These are phyloP conservation scores for Gracilinanus agilis DNA, from an alignment of 2,113 vertebrate genomes.

Conservation along the genomic window DNA sequence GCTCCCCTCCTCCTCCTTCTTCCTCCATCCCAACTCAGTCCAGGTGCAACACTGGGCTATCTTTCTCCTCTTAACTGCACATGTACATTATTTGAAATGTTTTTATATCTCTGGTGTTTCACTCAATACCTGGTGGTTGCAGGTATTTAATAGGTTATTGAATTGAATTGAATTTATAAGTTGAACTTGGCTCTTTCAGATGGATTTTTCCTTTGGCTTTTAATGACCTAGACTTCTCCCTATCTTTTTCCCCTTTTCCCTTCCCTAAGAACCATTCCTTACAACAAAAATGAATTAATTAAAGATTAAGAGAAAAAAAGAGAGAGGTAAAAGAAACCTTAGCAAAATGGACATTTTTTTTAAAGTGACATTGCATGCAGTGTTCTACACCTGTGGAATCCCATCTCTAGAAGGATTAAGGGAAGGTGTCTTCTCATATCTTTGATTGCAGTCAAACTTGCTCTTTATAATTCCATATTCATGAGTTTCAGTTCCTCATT, in stretches of 20 bases:
- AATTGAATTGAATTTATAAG: neutral
- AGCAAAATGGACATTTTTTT: neutral
- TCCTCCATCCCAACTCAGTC: constrained; percentile 13
- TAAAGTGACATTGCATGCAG: neutral
- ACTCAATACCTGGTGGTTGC: neutral
- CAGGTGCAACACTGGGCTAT: constrained; percentile 10
- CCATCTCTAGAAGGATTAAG: neutral
- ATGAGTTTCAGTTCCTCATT: too few species aligned
- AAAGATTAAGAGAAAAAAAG: neutral
- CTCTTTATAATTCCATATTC: neutral
- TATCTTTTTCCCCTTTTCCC: neutral
- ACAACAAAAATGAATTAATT: neutral
- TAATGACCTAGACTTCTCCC: neutral
- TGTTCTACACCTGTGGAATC: neutral
- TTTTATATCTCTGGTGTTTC: neutral
- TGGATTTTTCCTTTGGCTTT: constrained; percentile 43
- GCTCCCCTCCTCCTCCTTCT: constrained; percentile 6
- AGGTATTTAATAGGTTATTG: neutral
- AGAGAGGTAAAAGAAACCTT: neutral
- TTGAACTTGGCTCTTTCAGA: constrained; percentile 34
- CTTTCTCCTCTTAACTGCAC: constrained; percentile 49
- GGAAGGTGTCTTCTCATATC: neutral
- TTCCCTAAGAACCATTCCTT: neutral
- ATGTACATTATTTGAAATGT: constrained; percentile 63
- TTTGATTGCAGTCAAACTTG: neutral